These are phyloP conservation scores for Microcebus lehilahytsara DNA, from an alignment of 2,113 vertebrate species.

Conservation along the genomic window DNA sequence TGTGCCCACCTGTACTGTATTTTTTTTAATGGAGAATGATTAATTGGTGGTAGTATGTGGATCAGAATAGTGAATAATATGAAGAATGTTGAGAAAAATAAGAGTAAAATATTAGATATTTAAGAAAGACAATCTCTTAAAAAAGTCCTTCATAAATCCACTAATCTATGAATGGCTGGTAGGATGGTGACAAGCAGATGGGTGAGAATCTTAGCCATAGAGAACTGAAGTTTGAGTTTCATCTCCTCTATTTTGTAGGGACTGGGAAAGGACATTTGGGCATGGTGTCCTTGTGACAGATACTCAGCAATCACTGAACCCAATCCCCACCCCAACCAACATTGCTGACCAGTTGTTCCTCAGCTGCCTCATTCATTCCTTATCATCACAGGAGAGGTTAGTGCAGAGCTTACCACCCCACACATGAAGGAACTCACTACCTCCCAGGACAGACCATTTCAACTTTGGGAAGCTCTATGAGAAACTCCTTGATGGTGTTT, in stretches of 20 bases:
- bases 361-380: slow-evolving; percentile 65
- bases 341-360: slow-evolving; percentile 54
- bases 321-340: neutral
- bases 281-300: neutral
- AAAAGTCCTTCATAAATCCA: neutral
- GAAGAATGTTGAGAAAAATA: neutral
- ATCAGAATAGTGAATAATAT: neutral
- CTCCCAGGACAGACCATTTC: slow-evolving; percentile 8
- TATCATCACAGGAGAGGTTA: neutral
- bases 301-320: neutral
- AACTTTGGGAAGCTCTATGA: slow-evolving; percentile 48
- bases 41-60: neutral
- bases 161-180: neutral
- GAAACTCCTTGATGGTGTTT: slow-evolving; percentile 51
- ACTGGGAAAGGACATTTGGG: neutral
- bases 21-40: neutral
- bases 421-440: slow-evolving; percentile 7
- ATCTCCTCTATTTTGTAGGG: neutral
- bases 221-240: neutral
- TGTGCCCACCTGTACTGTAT: neutral
- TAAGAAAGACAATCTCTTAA: neutral
- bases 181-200: neutral
- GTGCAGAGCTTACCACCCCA: neutral
- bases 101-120: neutral
- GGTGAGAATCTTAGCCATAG: neutral